phyloP scores from a whole-genome alignment of 1,140 invertebrate species.

The Triops longicaudatus region DNA sequence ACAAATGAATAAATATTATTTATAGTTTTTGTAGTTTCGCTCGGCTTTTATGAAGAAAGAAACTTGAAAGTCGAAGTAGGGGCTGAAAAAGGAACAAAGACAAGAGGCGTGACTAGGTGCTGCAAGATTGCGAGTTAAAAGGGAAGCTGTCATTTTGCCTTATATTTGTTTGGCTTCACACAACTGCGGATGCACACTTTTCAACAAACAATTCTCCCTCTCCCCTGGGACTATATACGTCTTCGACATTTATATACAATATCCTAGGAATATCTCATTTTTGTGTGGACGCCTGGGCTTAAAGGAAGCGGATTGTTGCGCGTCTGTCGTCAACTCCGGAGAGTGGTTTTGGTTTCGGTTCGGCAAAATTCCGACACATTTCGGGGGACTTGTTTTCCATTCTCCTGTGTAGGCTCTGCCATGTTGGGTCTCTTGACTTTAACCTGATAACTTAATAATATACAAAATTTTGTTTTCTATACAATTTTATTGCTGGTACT shows the following conservation, averaged over 20 bases:
- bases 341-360: neutral
- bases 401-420: neutral
- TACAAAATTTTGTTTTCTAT: no score
- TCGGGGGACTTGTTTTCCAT: neutral
- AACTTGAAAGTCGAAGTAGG: no score
- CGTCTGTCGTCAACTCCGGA: neutral
- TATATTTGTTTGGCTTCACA: constrained; percentile 15
- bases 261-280: constrained; percentile 12
- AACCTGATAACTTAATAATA: neutral
- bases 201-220: constrained; percentile 12
- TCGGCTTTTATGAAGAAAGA: no score
- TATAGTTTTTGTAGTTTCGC: no score
- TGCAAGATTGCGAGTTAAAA: constrained; percentile 9
- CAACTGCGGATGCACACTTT: constrained; percentile 14
- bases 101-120: neutral
- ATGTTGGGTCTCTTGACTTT: neutral
- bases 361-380: neutral
- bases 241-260: neutral
- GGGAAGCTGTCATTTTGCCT: constrained; percentile 10
- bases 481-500: no score
- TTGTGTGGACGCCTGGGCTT: neutral
- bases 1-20: no score
- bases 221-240: neutral
- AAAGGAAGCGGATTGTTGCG: neutral
- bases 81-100: neutral